phyloP scores from a whole-genome alignment of 2,797 vertebrate genomes.

The Acanthurus lineatus region DNA sequence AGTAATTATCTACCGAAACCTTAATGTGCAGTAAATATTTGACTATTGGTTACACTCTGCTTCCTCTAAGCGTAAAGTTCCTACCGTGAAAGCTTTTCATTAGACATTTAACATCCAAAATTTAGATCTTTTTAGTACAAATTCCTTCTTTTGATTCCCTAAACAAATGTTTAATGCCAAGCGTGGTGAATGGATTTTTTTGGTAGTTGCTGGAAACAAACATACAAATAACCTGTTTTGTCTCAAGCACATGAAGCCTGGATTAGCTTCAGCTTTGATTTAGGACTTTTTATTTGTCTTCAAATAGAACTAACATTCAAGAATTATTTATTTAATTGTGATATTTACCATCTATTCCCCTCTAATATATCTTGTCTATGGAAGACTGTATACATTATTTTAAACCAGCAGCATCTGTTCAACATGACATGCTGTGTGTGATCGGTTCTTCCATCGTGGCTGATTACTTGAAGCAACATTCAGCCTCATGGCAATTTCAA shows the following conservation, averaged over 20 bases:
- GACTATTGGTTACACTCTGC: too few species aligned
- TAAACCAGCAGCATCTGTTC: constrained; percentile 30
- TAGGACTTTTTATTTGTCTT: background rate
- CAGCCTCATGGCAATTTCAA: constrained; percentile 25
- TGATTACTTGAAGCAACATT: constrained; percentile 38
- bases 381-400: constrained; percentile 8
- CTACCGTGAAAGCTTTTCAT: too few species aligned
- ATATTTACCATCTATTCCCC: background rate
- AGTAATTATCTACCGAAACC: too few species aligned
- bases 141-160: too few species aligned
- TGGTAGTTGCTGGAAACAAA: too few species aligned
- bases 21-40: too few species aligned
- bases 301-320: too few species aligned
- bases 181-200: background rate
- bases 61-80: too few species aligned
- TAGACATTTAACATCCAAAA: too few species aligned
- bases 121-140: too few species aligned
- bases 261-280: background rate
- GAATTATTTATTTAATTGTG: background rate
- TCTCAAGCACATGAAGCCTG: background rate
- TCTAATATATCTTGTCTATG: background rate
- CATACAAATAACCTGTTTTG: background rate
- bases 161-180: background rate
- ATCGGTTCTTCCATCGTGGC: constrained; percentile 12
- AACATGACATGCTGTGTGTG: constrained; percentile 35